Evolutionary conservation across 2,113 vertebrate genomes (phyloP).

Genomic region (Anseranas semipalmata): DNA sequence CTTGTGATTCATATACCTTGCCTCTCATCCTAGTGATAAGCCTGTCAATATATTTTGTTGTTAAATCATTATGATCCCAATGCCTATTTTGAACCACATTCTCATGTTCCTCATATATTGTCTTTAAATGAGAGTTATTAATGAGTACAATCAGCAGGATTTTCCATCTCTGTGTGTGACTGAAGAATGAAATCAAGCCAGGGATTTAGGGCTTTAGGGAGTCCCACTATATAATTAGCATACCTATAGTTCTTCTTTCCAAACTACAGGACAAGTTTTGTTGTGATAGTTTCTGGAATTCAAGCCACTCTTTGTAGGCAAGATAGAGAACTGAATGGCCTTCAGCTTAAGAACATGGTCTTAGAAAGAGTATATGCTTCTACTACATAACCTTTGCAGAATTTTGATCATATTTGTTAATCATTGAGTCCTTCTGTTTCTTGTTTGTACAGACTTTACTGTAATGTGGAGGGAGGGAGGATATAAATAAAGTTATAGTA

Average conservation of each 20-base stretch:
- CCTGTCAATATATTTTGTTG: not conserved
- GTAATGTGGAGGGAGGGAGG: not conserved
- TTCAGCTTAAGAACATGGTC: not conserved
- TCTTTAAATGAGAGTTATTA: not conserved
- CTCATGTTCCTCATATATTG: not conserved
- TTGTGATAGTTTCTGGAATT: not conserved
- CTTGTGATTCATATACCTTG: not conserved
- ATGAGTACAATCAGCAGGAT: not conserved
- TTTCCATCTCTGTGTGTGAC: not conserved
- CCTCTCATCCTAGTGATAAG: not conserved
- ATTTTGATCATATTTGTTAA: not conserved
- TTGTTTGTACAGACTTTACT: not conserved
- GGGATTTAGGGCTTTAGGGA: not conserved
- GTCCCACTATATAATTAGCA: not conserved
- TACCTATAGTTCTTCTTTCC: not conserved
- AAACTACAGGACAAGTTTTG: not conserved
- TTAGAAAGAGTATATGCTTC: not conserved
- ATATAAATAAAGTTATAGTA: not conserved
- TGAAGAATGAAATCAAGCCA: not conserved
- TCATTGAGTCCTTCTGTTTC: not conserved
- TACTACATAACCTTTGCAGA: not conserved
- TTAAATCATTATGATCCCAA: not conserved
- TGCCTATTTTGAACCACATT: not conserved
- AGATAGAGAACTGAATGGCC: not conserved
- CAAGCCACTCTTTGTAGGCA: not conserved